These are phyloP conservation scores for Melieria picta DNA, from an alignment of 2,888 invertebrate species.

Conservation along the genomic window DNA sequence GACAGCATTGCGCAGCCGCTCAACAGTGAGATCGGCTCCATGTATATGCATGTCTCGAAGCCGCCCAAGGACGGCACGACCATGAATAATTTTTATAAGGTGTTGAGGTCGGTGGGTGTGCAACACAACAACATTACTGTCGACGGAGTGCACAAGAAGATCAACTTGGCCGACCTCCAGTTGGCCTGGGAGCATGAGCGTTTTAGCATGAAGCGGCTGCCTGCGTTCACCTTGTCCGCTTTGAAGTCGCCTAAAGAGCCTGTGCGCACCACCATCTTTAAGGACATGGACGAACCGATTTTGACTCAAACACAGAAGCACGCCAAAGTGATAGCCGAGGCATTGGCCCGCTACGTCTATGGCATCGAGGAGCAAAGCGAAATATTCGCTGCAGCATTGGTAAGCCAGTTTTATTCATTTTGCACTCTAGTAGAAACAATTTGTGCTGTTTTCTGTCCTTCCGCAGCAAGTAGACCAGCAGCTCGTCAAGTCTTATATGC, in stretches of 20 bases:
- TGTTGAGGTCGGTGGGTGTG: constrained; percentile 71
- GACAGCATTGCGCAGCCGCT: constrained; percentile 80
- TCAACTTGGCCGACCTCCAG: constrained; percentile 91
- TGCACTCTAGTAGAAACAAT: constrained; percentile 7
- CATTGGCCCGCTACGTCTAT: constrained; percentile 84
- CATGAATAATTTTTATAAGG: constrained; percentile 74
- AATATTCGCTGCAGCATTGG: constrained; percentile 80
- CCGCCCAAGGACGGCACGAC: constrained; percentile 88
- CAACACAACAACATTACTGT: constrained; percentile 68
- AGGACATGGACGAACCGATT: constrained; percentile 52
- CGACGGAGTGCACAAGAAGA: constrained; percentile 91
- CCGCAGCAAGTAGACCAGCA: constrained; percentile 78
- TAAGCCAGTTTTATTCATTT: constrained; percentile 64
- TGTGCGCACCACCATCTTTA: constrained; percentile 61
- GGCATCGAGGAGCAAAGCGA: constrained; percentile 71
- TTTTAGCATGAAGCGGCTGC: constrained; percentile 90
- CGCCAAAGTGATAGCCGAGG: constrained; percentile 81
- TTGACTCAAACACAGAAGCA: constrained; percentile 66
- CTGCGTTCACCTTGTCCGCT: constrained; percentile 91
- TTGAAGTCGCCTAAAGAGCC: constrained; percentile 67
- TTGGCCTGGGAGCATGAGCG: constrained; percentile 98
- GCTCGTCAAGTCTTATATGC: constrained; percentile 79
- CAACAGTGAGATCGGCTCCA: constrained; percentile 41
- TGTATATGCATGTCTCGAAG: constrained; percentile 93
- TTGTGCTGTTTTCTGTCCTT: constrained; percentile 10